Base-by-base conservation (phyloP, 1,140 invertebrate species). In the Micrasema minimum region DNA sequence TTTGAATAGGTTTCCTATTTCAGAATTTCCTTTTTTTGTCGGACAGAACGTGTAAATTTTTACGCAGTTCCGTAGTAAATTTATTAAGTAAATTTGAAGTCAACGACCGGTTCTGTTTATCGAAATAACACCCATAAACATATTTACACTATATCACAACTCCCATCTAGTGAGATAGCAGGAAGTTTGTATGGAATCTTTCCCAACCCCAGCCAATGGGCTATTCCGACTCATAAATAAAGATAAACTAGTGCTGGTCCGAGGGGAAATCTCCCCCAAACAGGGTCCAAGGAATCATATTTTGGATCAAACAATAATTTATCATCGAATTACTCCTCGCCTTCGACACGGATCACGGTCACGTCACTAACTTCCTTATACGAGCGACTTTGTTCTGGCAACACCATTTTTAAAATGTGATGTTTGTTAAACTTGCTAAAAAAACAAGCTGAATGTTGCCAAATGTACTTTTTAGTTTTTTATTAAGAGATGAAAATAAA, bases 271-370 rank as follows among this genome's bases (percentile, higher is more conserved):
- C 55, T 59, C 18, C n/a, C 16, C 35, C 35, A 14, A 16, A 20
- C 35, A 59, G 20, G 55, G 55, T 22, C 37, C 14, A 38, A 59
- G 55, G 55, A 55, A 59, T 59, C 55, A 59, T 59, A 59, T 59
- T 59, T 59, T 59, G 55, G 55, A 59, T 59, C 55, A 59, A 59
- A 41, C 37, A 59, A 59, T 59, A 59, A 59, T 59, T 59, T 59
- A 59, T 59, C 35, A 38, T 35, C 14, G 35, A 41, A 59, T 41
- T 59, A 43, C 18, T 41, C 38, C 37, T 41, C 7, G 35, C 37
- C 20, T 20, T 59, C 16, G 37, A 59, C 31, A 41, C 55, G 55
- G 35, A 59, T 59, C 55, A 41, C 55, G 31, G 12, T 41, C 16
- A 22, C 12, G 55, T 41, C 37, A 38, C 2, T 6, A 11, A 41